Evolutionary conservation across 2,888 invertebrate genomes (phyloP), one percentile per base, ranked within the genome.

Genomic region (Lepetodrilus schrolli): DNA sequence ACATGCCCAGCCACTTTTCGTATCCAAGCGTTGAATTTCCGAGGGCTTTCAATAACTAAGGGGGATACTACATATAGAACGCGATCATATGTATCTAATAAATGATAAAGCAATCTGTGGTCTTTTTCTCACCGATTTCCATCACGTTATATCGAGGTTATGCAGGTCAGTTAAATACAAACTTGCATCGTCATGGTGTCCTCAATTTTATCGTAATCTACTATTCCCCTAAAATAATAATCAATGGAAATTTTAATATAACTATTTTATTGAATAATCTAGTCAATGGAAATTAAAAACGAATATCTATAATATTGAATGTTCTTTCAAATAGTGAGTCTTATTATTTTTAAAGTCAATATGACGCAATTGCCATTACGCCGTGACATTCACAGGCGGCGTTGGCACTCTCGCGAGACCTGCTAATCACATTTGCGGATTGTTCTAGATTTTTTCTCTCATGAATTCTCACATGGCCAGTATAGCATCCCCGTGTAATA

Each of bases 321-420:
- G n/a, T n/a, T n/a, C n/a, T n/a, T n/a, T n/a, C n/a, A n/a, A n/a
- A n/a, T n/a, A n/a, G n/a, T n/a, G n/a, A n/a, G n/a, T n/a, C n/a
- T n/a, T n/a, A n/a, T n/a, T n/a, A n/a, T n/a, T n/a, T n/a, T n/a
- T n/a, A n/a, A n/a, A n/a, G n/a, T n/a, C n/a, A n/a, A n/a, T n/a
- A n/a, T n/a, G n/a, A n/a, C n/a, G n/a, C n/a, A n/a, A n/a, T n/a
- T n/a, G n/a, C n/a, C n/a, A n/a, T n/a, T n/a, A n/a, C n/a, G n/a
- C n/a, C n/a, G n/a, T n/a, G n/a, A n/a, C n/a, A n/a, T n/a, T n/a
- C n/a, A n/a, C n/a, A n/a, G n/a, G n/a, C n/a, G n/a, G n/a, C n/a
- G n/a, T n/a, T n/a, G n/a, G n/a, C n/a, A n/a, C 26, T 58, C 58
- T 58, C 58, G 58, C 10, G 58, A 58, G 58, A 58, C 58, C 7